phyloP scores from a whole-genome alignment of 2,797 vertebrate genomes.

The Sebastes hopkinsi region DNA sequence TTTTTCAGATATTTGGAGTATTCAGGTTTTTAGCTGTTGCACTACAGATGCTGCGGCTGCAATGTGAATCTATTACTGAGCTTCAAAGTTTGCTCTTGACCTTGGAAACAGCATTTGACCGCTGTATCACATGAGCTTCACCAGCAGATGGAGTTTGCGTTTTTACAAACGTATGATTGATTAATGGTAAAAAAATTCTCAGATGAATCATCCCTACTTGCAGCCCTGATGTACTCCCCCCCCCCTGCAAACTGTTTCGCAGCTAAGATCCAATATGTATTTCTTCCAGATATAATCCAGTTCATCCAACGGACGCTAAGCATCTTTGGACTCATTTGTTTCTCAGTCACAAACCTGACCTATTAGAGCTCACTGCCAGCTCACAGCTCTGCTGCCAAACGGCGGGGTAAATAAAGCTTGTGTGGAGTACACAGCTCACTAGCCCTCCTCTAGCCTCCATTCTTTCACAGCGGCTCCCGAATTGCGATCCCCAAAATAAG shows the following conservation, averaged over 20 bases:
- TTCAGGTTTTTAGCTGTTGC: not conserved
- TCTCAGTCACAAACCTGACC: slow-evolving; percentile 33
- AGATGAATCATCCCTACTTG: not conserved
- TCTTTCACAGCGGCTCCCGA: slow-evolving; percentile 28
- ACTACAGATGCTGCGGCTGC: not conserved
- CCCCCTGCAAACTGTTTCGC: not conserved
- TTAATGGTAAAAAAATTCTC: not conserved
- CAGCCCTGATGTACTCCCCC: not conserved
- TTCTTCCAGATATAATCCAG: not conserved
- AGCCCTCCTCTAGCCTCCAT: not conserved
- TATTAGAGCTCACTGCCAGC: slow-evolving; percentile 27
- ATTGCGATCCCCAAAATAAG: slow-evolving; percentile 47
- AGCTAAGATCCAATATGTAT: not conserved
- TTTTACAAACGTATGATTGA: not conserved
- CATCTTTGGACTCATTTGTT: slow-evolving; percentile 20
- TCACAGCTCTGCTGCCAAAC: slow-evolving; percentile 38
- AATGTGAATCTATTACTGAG: not conserved
- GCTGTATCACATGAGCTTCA: not conserved
- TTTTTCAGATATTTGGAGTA: not conserved
- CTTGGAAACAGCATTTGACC: not conserved
- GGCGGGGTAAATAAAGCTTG: slow-evolving; percentile 33
- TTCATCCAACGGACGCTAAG: not conserved
- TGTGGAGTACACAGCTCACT: slow-evolving; percentile 14
- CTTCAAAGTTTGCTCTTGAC: not conserved
- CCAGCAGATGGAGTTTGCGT: too few relatives aligned